A percentile compares a stretch with the other conserved stretches of the same genome.
phyloP scores from a whole-genome alignment of 2,113 vertebrate genomes.

The Urocitellus parryii region DNA sequence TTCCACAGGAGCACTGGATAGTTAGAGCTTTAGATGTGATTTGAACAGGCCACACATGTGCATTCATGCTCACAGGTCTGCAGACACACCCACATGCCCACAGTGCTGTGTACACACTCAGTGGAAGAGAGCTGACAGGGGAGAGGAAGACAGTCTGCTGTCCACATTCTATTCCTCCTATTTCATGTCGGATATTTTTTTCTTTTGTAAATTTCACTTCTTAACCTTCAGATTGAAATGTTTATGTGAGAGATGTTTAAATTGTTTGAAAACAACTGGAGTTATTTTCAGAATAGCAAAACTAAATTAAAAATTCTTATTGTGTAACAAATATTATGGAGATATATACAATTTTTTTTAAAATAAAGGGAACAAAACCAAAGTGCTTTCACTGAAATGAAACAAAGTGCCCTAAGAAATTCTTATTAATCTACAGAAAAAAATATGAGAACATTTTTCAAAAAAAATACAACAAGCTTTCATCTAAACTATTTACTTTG shows the following conservation, averaged over 20 bases:
- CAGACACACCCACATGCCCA: background rate
- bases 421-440: constrained; percentile 16
- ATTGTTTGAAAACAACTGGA: background rate
- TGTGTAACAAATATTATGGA: constrained; percentile 9
- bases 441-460: background rate
- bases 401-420: background rate
- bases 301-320: constrained; percentile 15
- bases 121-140: background rate
- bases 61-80: background rate
- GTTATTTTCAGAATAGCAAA: constrained; percentile 24
- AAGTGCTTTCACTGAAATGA: background rate
- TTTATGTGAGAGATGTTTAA: constrained; percentile 26
- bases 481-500: background rate
- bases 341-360: constrained; percentile 25
- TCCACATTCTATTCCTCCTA: background rate
- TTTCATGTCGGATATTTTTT: background rate
- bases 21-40: background rate
- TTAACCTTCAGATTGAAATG: background rate
- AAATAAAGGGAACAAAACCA: constrained; percentile 22
- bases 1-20: background rate
- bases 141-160: background rate
- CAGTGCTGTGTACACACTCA: background rate
- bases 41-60: background rate
- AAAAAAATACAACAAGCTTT: background rate
- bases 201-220: background rate